Conservation (phyloP, 2,113 vertebrate species). For the Antennarius striatus region DNA sequence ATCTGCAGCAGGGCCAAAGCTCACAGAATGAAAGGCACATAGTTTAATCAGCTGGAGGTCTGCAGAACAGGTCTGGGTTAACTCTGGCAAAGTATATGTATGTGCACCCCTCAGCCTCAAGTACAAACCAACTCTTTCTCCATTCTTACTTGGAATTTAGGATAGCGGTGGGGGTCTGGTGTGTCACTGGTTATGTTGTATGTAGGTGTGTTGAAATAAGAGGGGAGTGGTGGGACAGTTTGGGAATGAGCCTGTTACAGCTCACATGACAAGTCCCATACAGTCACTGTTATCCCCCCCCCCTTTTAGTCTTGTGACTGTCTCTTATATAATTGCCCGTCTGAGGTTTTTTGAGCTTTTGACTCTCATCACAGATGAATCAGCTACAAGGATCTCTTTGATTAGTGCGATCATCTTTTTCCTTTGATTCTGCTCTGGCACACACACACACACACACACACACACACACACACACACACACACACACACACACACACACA, state of each 20-base stretch:
- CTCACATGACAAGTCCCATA: constrained; percentile 60
- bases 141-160: constrained; percentile 15
- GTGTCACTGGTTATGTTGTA: constrained; percentile 15
- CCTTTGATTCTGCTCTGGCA: constrained; percentile 52
- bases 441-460: constrained; percentile 13
- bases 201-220: constrained; percentile 25
- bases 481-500: too few species aligned
- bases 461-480: too few species aligned
- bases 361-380: constrained; percentile 32
- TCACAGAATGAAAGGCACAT: constrained; percentile 44
- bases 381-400: constrained; percentile 36
- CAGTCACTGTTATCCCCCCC: constrained; percentile 41
- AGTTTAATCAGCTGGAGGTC: constrained; percentile 55
- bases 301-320: constrained; percentile 44
- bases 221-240: constrained; percentile 16
- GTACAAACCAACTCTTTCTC: constrained; percentile 8
- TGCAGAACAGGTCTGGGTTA: constrained; percentile 40
- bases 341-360: constrained; percentile 27
- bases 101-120: constrained; percentile 8
- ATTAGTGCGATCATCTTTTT: constrained; percentile 54
- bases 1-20: constrained; percentile 45
- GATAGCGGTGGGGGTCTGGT: constrained; percentile 11
- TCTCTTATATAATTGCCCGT: constrained; percentile 48
- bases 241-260: constrained; percentile 44
- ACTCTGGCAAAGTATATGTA: constrained; percentile 4